phyloP scores from a whole-genome alignment of 1,140 invertebrate genomes.

The Lasaia peninsularis region DNA sequence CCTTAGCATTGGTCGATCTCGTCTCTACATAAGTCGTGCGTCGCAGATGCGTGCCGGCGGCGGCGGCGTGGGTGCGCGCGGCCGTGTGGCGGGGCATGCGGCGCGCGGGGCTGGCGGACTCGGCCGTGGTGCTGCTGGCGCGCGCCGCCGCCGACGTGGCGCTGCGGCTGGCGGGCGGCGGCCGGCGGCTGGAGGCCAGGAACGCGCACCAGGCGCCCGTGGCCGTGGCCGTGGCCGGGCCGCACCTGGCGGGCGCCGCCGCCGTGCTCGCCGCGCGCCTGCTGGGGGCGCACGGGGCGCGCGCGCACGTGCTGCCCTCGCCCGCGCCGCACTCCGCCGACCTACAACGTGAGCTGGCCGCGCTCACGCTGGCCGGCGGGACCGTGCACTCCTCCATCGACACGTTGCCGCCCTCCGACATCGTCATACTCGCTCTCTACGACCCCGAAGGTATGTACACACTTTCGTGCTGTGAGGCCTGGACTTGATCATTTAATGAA shows the following conservation, averaged over 20 bases:
- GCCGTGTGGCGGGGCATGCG: conserved; percentile 30
- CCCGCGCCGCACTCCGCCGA: conserved; percentile 16
- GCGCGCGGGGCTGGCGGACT: conserved; percentile 67
- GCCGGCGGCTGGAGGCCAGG: conserved; percentile 83
- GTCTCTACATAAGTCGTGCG: no score
- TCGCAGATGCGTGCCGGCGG: conserved; percentile 50
- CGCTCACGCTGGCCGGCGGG: conserved; percentile 23
- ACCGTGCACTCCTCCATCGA: conserved; percentile 79
- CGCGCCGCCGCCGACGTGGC: conserved; percentile 88
- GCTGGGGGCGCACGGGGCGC: conserved; percentile 88
- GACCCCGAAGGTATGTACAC: conserved; percentile 41
- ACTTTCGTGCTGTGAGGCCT: no score
- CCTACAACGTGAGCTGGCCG: conserved; percentile 28
- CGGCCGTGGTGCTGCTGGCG: conserved; percentile 84
- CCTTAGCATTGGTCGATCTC: no score
- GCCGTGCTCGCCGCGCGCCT: conserved; percentile 88
- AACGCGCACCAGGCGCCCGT: conserved; percentile 89
- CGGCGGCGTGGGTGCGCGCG: conserved; percentile 83
- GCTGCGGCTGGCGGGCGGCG: conserved; percentile 88
- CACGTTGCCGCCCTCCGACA: conserved; percentile 84
- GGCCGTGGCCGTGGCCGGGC: conserved; percentile 81
- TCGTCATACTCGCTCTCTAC: conserved; percentile 90
- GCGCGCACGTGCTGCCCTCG: conserved; percentile 34
- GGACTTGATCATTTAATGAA: no score
- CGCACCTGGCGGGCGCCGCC: conserved; percentile 79